Evolutionary conservation across 2,797 vertebrate species (phyloP).

Genomic region (Zenarchopterus dispar): DNA sequence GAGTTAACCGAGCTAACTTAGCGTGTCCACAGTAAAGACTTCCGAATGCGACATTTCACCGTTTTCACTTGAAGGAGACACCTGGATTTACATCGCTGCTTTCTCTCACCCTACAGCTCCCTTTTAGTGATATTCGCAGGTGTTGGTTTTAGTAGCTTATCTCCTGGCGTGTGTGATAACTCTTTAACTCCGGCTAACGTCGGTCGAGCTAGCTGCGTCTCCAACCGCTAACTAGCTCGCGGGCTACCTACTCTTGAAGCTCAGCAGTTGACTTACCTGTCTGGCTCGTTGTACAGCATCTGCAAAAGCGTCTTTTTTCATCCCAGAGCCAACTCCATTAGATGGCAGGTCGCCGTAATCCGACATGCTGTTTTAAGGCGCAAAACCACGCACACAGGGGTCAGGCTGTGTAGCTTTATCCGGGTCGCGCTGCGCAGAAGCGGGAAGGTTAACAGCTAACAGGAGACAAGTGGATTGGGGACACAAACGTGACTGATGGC

Average conservation of each 20-base stretch:
- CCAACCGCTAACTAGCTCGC: constrained; percentile 43
- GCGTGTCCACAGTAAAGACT: too few relatives aligned
- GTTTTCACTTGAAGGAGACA: too few relatives aligned
- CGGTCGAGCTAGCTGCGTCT: constrained; percentile 47
- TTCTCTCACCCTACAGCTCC: too few relatives aligned
- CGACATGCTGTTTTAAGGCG: constrained; percentile 80
- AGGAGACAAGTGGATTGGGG: constrained; percentile 38
- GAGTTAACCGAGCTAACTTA: too few relatives aligned
- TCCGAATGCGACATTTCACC: too few relatives aligned
- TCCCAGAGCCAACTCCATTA: constrained; percentile 85
- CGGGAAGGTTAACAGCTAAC: constrained; percentile 79
- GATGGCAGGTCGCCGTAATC: constrained; percentile 88
- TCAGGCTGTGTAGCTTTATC: constrained; percentile 65
- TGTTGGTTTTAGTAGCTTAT: not conserved
- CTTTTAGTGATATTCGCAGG: too few relatives aligned
- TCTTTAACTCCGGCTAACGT: constrained; percentile 47
- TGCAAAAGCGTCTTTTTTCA: constrained; percentile 94
- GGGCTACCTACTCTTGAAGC: not conserved
- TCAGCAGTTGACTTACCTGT: constrained; percentile 81
- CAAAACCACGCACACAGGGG: constrained; percentile 37
- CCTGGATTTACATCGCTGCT: too few relatives aligned
- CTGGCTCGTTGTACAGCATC: constrained; percentile 93
- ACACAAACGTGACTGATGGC: constrained; percentile 45
- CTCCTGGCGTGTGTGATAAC: constrained; percentile 35
- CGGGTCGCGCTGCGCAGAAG: constrained; percentile 81